phyloP scores from a whole-genome alignment of 2,888 invertebrate species.

The Micropterix aruncella region DNA sequence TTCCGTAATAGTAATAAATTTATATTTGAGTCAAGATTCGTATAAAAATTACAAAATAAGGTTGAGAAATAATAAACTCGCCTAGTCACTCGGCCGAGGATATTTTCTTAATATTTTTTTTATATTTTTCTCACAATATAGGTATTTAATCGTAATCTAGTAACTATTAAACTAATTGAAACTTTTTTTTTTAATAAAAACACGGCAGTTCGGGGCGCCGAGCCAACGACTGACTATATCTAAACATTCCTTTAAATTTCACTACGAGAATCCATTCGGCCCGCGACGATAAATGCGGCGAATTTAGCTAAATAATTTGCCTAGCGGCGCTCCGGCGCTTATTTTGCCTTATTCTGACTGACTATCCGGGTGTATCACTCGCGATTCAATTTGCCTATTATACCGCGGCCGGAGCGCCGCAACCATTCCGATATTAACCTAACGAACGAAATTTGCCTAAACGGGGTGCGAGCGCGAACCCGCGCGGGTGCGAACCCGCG shows the following conservation, averaged over 20 bases:
- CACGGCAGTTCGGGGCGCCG: not conserved
- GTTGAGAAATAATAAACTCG: constrained; percentile 15
- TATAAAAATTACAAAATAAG: constrained; percentile 31
- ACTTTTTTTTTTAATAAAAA: not conserved
- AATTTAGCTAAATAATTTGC: too few species aligned
- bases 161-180: not conserved
- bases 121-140: not conserved
- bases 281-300: too few species aligned
- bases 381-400: too few species aligned
- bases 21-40: constrained; percentile 22
- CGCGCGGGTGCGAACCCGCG: constrained; percentile 1
- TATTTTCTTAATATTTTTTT: constrained; percentile 8
- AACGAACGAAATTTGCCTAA: not conserved
- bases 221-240: not conserved
- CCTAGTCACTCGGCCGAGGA: constrained; percentile 9
- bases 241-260: not conserved
- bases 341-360: too few species aligned
- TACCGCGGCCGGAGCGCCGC: too few species aligned
- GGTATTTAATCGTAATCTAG: not conserved
- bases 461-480: not conserved
- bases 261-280: not conserved
- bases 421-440: not conserved
- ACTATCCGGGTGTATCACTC: too few species aligned
- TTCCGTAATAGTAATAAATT: constrained; percentile 2
- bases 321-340: too few species aligned